Evolutionary conservation across 2,113 vertebrate species (phyloP), one percentile per base, ranked within the genome.

Genomic region (Brachypodius melanocephalos): DNA sequence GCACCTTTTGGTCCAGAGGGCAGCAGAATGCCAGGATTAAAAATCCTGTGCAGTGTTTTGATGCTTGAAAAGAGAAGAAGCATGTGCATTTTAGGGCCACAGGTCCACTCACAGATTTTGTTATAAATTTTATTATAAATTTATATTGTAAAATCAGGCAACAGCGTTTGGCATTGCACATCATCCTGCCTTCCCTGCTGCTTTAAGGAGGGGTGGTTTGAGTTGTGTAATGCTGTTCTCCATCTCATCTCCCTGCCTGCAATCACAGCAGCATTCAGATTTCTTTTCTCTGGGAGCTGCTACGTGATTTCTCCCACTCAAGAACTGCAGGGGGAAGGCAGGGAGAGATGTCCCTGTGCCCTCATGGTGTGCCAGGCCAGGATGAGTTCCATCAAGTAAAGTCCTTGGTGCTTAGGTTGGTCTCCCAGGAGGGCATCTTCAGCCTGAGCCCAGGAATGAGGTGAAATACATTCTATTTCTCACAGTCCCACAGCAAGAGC

Each of bases 301-400:
- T 72, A 1, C 15, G 2, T 46, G 52, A 28, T 36, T 34, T 24
- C 51, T 21, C 29, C 69, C 26, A 8, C 19, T 66, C 28, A 7
- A 3, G 57, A 58, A 38, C 38, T 71, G 84, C 43, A 79, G 36
- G 9, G 9, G 18, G 49, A 17, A 73, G 74, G 63, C 28, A 29
- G 9, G 3, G 5, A 9, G 12, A 46, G 51, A 3, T 71, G 45
- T 68, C 52, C 17, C 74, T 51, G 57, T 3, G 1, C 13, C 62
- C 12, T 61, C 17, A 1, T 15, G 36, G 4, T 12, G 20, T 51
- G 31, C 46, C 48, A 21, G 51, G 43, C 38, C n/a, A 67, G 34
- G 34, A 10, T 3, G 24, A 52, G 55, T 18, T 32, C 42, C 59
- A 25, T 0, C 0, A 74, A 75, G 42, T 20, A 24, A 20, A 45